phyloP scores from a whole-genome alignment of 2,113 vertebrate genomes.

The Pipa parva region DNA sequence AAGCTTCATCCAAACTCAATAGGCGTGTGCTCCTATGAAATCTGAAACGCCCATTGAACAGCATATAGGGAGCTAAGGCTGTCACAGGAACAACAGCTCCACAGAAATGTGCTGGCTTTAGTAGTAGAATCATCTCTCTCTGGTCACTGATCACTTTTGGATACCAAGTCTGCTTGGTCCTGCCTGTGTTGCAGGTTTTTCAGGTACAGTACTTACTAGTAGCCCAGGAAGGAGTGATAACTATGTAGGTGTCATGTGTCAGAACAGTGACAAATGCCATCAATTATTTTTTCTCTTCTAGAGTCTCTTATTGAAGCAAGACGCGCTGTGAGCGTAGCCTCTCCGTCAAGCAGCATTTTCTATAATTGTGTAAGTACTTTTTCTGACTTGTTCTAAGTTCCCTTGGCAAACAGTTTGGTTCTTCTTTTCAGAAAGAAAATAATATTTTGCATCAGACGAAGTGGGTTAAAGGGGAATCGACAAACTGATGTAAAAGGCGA shows the following conservation, averaged over 20 bases:
- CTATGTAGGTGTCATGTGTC: conserved; percentile 29
- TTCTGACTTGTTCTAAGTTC: too few relatives aligned
- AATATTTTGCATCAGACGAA: too few relatives aligned
- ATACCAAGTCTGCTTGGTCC: neutral
- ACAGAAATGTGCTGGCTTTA: conserved; percentile 13
- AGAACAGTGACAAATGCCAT: conserved; percentile 1
- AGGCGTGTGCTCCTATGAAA: conserved; percentile 41
- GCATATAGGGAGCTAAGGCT: conserved; percentile 28
- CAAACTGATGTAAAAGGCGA: too few relatives aligned
- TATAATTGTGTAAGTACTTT: conserved; percentile 19
- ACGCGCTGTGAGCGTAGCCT: neutral
- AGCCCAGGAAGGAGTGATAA: conserved; percentile 13
- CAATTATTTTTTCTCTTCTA: neutral
- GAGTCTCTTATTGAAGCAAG: conserved; percentile 22
- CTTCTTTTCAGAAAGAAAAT: too few relatives aligned
- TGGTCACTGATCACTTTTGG: conserved; percentile 8
- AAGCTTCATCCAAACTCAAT: conserved; percentile 25
- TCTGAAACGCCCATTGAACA: conserved; percentile 34
- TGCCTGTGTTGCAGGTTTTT: conserved; percentile 37
- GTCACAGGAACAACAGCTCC: conserved; percentile 25
- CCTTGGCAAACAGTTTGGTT: too few relatives aligned
- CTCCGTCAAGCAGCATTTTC: conserved; percentile 7
- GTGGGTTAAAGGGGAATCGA: too few relatives aligned
- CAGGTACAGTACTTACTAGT: conserved; percentile 28
- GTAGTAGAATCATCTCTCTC: conserved; percentile 4